These are phyloP conservation scores for Gobius niger DNA, from an alignment of 2,113 vertebrate species.

Conservation along the genomic window DNA sequence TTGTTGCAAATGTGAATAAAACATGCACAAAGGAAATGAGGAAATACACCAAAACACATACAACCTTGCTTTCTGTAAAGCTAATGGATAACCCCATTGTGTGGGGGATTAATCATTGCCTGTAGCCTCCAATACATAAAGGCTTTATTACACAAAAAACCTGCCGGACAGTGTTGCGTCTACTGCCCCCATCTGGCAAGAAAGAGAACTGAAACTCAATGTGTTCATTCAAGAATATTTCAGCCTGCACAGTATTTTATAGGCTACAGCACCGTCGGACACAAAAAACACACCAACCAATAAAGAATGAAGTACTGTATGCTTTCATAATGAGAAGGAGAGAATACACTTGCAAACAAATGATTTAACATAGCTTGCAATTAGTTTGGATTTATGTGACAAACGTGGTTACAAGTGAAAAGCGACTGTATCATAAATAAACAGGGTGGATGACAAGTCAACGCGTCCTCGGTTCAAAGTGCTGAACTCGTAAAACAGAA, in stretches of 20 bases:
- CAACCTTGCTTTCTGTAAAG: slow-evolving; percentile 10
- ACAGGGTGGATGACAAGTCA: neutral
- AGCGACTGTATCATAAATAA: neutral
- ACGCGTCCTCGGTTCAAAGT: neutral
- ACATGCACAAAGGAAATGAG: neutral
- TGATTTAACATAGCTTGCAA: neutral
- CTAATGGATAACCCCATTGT: slow-evolving; percentile 3
- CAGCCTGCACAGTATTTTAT: slow-evolving; percentile 10
- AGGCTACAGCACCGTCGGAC: neutral
- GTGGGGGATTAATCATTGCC: slow-evolving; percentile 17
- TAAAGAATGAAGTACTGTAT: neutral
- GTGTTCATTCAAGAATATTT: slow-evolving; percentile 55
- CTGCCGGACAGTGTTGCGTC: slow-evolving; percentile 35
- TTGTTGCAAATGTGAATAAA: neutral
- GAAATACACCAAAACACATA: neutral
- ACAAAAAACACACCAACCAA: neutral
- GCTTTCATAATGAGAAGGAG: neutral
- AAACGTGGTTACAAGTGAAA: neutral
- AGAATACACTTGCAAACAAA: neutral
- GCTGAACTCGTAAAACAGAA: neutral
- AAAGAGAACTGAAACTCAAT: slow-evolving; percentile 23
- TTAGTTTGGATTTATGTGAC: neutral
- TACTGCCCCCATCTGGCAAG: slow-evolving; percentile 59
- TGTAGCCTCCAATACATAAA: slow-evolving; percentile 19
- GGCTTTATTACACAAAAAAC: slow-evolving; percentile 22